These are phyloP conservation scores for Syrista parreyssii DNA, from an alignment of 2,888 invertebrate species.

Conservation along the genomic window DNA sequence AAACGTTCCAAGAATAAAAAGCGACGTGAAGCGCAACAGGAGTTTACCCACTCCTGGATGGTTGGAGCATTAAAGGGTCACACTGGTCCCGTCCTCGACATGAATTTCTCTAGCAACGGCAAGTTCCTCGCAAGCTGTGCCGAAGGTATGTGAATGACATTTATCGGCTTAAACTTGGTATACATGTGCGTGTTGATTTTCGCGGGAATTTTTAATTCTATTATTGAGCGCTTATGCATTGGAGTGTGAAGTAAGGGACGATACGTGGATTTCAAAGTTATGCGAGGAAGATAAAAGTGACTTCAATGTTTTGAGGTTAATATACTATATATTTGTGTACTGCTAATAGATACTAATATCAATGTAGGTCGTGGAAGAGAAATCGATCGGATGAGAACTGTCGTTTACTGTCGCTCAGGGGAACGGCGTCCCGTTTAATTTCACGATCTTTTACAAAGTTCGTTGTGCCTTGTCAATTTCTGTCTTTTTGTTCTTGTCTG, in stretches of 20 bases:
- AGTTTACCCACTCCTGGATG: slow-evolving; percentile 73
- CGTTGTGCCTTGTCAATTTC: not conserved
- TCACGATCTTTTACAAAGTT: not conserved
- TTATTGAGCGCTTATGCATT: too few species aligned
- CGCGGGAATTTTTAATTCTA: not conserved
- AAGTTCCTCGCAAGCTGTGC: slow-evolving; percentile 87
- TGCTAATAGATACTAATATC: slow-evolving; percentile 39
- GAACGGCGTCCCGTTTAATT: not conserved
- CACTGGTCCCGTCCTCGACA: slow-evolving; percentile 77
- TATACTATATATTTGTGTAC: not conserved
- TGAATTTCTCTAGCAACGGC: slow-evolving; percentile 87
- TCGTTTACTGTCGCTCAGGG: slow-evolving; percentile 2
- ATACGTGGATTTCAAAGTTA: not conserved
- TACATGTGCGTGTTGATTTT: not conserved
- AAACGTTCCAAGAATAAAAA: slow-evolving; percentile 59
- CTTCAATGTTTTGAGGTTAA: not conserved
- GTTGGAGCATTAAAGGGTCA: slow-evolving; percentile 86
- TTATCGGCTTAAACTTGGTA: not conserved
- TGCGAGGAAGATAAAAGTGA: not conserved
- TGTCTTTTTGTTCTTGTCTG: not conserved
- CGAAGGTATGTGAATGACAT: slow-evolving; percentile 75
- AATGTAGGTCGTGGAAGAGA: slow-evolving; percentile 40
- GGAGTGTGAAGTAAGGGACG: not conserved
- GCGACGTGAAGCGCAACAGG: slow-evolving; percentile 57
- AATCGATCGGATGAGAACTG: slow-evolving; percentile 30